Evolutionary conservation across 2,113 vertebrate genomes (phyloP), one percentile per base, ranked within the genome.

Genomic region (Micronycteris hirsuta): DNA sequence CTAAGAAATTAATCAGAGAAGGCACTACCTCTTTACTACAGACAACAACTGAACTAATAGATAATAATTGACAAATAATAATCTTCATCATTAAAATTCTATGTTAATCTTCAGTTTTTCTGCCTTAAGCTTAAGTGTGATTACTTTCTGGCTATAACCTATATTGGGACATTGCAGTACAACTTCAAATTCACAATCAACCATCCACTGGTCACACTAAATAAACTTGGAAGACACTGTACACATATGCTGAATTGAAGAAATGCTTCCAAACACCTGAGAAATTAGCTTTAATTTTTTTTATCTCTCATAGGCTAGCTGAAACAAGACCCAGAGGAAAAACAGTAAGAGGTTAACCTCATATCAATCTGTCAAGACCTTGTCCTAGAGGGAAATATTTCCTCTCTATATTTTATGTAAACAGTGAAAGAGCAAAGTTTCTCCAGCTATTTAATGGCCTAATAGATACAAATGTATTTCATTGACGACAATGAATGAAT

Each of bases 281-380:
- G 17, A 94, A 92, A 94, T 45, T 74, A 68, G 80, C 45, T 80
- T 71, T 88, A 77, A 96, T 43, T 74, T 74, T 74, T 47, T 74
- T 85, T 61, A 43, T 38, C 11, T 43, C n/a, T 81, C 17, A 82
- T 15, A 68, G 17, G 22, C 65, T 54, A 74, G 8, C 31, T 95
- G 33, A 96, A 88, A 94, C 14, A 94, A 68, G 38, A 95, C 10
- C 63, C 61, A 86, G 78, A 92, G 36, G 67, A 88, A 97, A 95
- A 92, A 86, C n/a, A 81, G 12, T 45, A 43, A 28, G 41, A 92
- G 9, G 20, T 86, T 88, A 93, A 86, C 61, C 20, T 80, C 71
- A 0, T 52, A 82, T 77, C 45, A 93, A 52, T 87, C 31, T 91
- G 31, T 85, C 28, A 94, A 96, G 41, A 93, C 36, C 26, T 80